A percentile compares a stretch with the other conserved stretches of the same genome.
These are phyloP conservation scores for Lophius piscatorius DNA, from an alignment of 2,113 vertebrate species.

Conservation along the genomic window DNA sequence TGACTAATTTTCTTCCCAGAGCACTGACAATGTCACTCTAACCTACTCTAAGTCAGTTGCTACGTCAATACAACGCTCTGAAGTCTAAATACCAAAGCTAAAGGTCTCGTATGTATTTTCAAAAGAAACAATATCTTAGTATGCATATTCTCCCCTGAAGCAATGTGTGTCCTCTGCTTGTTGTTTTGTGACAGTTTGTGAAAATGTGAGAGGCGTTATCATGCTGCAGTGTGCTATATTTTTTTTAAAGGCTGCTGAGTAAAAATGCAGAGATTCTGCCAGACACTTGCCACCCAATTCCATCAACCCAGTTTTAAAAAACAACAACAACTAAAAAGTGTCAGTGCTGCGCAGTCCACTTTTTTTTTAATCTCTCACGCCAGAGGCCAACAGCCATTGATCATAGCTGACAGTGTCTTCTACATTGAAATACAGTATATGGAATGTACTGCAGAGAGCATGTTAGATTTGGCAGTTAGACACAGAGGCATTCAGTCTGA, in stretches of 20 bases:
- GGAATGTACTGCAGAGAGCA: slow-evolving; percentile 31
- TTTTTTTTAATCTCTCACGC: slow-evolving; percentile 56
- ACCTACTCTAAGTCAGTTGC: slow-evolving; percentile 49
- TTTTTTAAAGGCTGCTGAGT: slow-evolving; percentile 68
- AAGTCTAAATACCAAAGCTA: slow-evolving; percentile 58
- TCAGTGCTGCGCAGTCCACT: slow-evolving; percentile 39
- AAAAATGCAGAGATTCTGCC: slow-evolving; percentile 59
- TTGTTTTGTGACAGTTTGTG: slow-evolving; percentile 75
- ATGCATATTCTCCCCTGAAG: slow-evolving; percentile 73
- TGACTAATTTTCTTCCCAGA: slow-evolving; percentile 65
- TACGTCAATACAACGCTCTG: slow-evolving; percentile 50
- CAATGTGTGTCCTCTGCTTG: slow-evolving; percentile 69
- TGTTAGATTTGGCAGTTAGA: slow-evolving; percentile 1
- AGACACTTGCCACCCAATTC: slow-evolving; percentile 54
- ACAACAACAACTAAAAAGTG: slow-evolving; percentile 39
- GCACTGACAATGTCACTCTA: slow-evolving; percentile 65
- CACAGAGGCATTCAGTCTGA: background rate
- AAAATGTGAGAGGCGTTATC: slow-evolving; percentile 71
- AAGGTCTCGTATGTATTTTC: slow-evolving; percentile 68
- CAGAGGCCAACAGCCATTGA: slow-evolving; percentile 63
- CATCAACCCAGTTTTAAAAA: slow-evolving; percentile 49
- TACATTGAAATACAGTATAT: slow-evolving; percentile 37
- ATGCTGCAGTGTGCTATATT: slow-evolving; percentile 65
- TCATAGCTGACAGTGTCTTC: slow-evolving; percentile 53
- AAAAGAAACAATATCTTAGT: slow-evolving; percentile 74